A percentile compares a stretch with the other conserved stretches of the same genome.
phyloP scores from a whole-genome alignment of 2,888 invertebrate species.

The Coronaproctus castanopsis region DNA sequence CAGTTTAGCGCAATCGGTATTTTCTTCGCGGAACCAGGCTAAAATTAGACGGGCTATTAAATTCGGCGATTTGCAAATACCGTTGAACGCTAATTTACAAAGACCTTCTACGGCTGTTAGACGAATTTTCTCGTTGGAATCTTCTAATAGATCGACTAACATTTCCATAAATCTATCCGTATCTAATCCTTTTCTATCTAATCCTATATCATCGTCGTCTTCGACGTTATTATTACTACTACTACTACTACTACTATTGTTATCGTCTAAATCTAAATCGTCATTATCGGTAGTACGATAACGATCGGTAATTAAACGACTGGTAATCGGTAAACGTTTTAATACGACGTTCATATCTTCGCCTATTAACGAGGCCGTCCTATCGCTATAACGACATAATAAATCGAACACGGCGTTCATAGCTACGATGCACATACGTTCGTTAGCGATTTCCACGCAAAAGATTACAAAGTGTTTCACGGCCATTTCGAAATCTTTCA shows the following conservation, averaged over 20 bases:
- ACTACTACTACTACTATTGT: too few relatives aligned
- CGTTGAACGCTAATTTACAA: neutral
- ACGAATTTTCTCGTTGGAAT: neutral
- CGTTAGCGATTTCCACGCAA: neutral
- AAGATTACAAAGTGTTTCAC: neutral
- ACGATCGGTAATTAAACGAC: too few relatives aligned
- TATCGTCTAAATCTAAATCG: too few relatives aligned
- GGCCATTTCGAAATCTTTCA: neutral
- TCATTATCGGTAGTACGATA: too few relatives aligned
- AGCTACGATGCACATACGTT: neutral
- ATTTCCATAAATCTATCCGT: neutral
- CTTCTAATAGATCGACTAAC: neutral
- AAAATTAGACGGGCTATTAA: neutral
- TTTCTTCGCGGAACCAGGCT: neutral
- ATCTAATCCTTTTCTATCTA: neutral
- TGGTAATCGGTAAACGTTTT: too few relatives aligned
- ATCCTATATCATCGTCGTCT: neutral
- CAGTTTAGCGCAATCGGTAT: neutral
- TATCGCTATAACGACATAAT: too few relatives aligned
- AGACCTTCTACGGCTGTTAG: neutral
- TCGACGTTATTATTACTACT: too few relatives aligned
- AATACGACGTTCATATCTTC: too few relatives aligned
- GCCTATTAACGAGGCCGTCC: too few relatives aligned
- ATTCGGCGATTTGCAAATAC: neutral
- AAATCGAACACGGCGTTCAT: neutral